These are phyloP conservation scores for Drosophila villosipedis DNA, from an alignment of 2,888 invertebrate species.

Conservation along the genomic window DNA sequence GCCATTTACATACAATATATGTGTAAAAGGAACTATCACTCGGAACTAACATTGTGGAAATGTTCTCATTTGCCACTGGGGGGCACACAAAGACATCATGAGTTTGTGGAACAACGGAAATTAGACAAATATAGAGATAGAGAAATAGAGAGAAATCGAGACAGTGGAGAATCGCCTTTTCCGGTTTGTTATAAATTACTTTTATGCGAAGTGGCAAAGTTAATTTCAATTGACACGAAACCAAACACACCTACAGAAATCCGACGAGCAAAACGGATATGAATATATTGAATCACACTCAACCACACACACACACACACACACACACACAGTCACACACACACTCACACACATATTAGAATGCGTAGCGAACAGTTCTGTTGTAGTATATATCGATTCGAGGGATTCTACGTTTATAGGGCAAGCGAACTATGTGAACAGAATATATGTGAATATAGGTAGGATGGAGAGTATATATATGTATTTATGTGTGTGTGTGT, in stretches of 20 bases:
- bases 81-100: slow-evolving; percentile 42
- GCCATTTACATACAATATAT: not conserved
- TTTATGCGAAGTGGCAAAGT: slow-evolving; percentile 79
- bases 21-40: slow-evolving; percentile 4
- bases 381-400: slow-evolving; percentile 68
- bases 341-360: slow-evolving; percentile 1
- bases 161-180: slow-evolving; percentile 61
- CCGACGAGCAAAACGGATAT: slow-evolving; percentile 20
- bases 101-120: slow-evolving; percentile 58
- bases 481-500: not conserved
- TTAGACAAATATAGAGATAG: slow-evolving; percentile 72
- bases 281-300: slow-evolving; percentile 42
- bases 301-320: slow-evolving; percentile 8
- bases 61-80: slow-evolving; percentile 40
- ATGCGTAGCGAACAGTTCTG: slow-evolving; percentile 36
- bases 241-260: slow-evolving; percentile 69
- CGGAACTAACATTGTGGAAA: slow-evolving; percentile 5
- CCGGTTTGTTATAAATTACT: slow-evolving; percentile 76
- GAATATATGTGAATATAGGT: slow-evolving; percentile 7
- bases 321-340: not conserved
- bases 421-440: slow-evolving; percentile 67
- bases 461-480: slow-evolving; percentile 10
- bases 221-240: slow-evolving; percentile 80
- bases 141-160: slow-evolving; percentile 33
- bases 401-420: slow-evolving; percentile 74